Evolutionary conservation across 2,888 invertebrate genomes (phyloP).

Genomic region (Pimpla rufipes): DNA sequence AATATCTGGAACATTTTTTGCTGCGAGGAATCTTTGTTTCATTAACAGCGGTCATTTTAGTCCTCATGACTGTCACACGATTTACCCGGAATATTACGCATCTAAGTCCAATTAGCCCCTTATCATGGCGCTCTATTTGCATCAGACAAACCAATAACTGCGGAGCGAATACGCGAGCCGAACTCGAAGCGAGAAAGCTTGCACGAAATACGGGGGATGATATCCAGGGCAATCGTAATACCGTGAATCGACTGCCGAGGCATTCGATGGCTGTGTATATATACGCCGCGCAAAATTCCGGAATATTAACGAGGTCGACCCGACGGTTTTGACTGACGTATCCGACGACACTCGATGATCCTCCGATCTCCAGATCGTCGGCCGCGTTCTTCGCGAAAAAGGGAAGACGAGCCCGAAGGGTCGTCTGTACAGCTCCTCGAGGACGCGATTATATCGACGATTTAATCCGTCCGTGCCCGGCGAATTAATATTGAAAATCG

Average conservation of each 20-base stretch:
- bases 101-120: not conserved
- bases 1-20: too few species aligned
- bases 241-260: not conserved
- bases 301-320: not conserved
- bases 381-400: not conserved
- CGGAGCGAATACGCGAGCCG: not conserved
- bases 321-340: conserved; percentile 11
- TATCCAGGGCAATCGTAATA: not conserved
- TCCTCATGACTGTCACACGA: too few species aligned
- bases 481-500: conserved; percentile 39
- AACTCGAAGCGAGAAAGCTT: not conserved
- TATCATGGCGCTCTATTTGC: not conserved
- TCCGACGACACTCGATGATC: not conserved
- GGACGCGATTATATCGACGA: conserved; percentile 22
- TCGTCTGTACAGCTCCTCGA: conserved; percentile 3
- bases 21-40: too few species aligned
- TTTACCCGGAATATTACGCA: not conserved
- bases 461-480: not conserved
- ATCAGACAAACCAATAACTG: not conserved
- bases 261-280: not conserved
- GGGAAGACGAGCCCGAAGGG: not conserved
- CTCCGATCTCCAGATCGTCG: not conserved
- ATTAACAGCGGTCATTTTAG: too few species aligned
- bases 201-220: too few species aligned
- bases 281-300: not conserved